Evolutionary conservation across 2,888 invertebrate species (phyloP), one percentile per base, ranked within the genome.

Genomic region (Hemithea aestivaria): DNA sequence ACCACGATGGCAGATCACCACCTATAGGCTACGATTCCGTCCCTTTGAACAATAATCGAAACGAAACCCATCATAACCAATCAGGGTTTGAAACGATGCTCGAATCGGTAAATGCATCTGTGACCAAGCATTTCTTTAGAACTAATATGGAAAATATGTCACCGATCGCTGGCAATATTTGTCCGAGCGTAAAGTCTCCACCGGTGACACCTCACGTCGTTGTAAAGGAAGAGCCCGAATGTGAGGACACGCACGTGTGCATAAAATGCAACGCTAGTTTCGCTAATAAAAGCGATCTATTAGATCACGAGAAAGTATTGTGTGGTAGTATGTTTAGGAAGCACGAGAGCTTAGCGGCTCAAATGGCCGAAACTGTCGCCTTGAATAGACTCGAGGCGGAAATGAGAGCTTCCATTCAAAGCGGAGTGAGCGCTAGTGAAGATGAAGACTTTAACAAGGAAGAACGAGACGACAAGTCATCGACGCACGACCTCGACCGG

Each of bases 311-410:
- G 60, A 93, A 91, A 62, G 85, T 90, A 34, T 69, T 89, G 10
- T 90, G 90, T 55, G 89, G 89, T 10, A 84, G 77, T 51, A 52
- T 88, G 40, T 90, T 90, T 53, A 73, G 89, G 51, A 89, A 90
- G 66, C 92, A 91, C 54, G 93, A 93, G 79, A 92, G 92, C n/a
- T 74, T 93, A 45, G 91, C 92, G n/a, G 93, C 93, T 25, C 94
- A 94, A 68, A 87, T 94, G 28, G 92, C 93, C 51, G 92, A 93
- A 62, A 91, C 91, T 10, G 79, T 90, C 40, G 88, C 89, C 60
- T 88, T 81, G 55, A 90, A 84, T 47, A 77, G 88, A 56, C 55
- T 82, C 50, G 88, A 87, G 61, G 80, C 82, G 2, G 88, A 88
- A 65, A 80, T 85, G 62, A 74, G 80, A 21, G 88, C 84, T 24